Evolutionary conservation across 1,140 invertebrate genomes (phyloP).

Genomic region (Oedothorax gibbosus): DNA sequence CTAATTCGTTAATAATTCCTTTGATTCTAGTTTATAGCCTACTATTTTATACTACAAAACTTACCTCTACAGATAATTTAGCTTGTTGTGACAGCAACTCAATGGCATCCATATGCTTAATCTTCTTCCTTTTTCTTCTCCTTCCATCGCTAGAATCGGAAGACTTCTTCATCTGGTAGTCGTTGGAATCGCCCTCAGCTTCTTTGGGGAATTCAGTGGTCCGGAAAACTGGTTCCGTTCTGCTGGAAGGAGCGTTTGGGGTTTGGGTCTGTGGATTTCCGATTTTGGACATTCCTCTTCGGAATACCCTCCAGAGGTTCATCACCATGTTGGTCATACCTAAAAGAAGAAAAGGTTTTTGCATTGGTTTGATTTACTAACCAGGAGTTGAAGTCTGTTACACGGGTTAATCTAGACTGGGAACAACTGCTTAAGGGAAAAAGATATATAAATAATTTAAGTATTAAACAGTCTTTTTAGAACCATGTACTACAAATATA

Average conservation of each 20-base stretch:
- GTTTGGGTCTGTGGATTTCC: no score
- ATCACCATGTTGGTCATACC: not conserved
- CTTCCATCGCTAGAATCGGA: not conserved
- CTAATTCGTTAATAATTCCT: no score
- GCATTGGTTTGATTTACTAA: not conserved
- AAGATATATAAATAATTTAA: no score
- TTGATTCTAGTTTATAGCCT: no score
- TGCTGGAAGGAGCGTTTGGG: not conserved
- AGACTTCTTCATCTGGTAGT: not conserved
- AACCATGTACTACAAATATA: no score
- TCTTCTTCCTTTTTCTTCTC: slow-evolving; percentile 1
- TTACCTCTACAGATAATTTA: slow-evolving; percentile 39
- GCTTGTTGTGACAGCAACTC: slow-evolving; percentile 33
- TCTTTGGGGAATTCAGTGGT: not conserved
- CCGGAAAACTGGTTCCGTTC: no score
- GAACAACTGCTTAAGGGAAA: no score
- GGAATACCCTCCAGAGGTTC: slow-evolving; percentile 7
- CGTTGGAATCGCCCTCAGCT: not conserved
- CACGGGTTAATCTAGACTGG: no score
- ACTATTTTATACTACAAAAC: not conserved
- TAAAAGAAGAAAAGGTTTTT: not conserved
- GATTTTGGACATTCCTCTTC: slow-evolving; percentile 11
- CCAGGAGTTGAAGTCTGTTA: no score
- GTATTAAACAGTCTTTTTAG: no score
- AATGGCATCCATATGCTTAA: slow-evolving; percentile 1